Evolutionary conservation across 2,888 invertebrate genomes (phyloP), one percentile per base, ranked within the genome.

Genomic region (Epicampocera succincta): DNA sequence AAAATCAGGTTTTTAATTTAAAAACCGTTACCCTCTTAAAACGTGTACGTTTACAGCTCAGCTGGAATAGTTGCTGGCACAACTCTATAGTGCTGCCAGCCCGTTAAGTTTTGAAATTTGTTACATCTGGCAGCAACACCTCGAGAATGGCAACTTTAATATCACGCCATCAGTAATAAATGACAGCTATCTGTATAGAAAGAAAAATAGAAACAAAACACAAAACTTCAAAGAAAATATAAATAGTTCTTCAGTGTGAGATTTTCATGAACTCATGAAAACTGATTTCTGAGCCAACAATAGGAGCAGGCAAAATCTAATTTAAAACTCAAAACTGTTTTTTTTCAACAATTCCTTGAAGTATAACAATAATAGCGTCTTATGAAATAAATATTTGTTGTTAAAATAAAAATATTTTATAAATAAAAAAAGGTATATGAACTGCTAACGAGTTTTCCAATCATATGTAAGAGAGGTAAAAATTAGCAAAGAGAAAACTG

Each of bases 141-240:
- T 29, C 3, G 0, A n/a, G 0, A 8, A 9, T 54, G 80, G 80
- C 50, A 80, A 9, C 74, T 17, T 46, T 44, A 19, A 81, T 72
- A 85, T 85, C 85, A 85, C 84, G 84, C 85, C 85, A 85, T 83
- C 29, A 33, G 48, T 19, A 40, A 17, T 48, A 68, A 71, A 73
- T 85, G 85, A 83, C 84, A 84, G 69, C 17, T 72, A 33, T 40
- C n/a, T 77, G 68, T 68, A 58, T 56, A 79, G 76, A 80, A 80
- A 74, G 52, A 46, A 25, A n/a, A 69, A 54, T 46, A 13, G 46
- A 56, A 63, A 56, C 38, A 52, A 46, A 56, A 17, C 38, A 3
- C n/a, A 74, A 56, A 56, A 40, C 19, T n/a, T 2, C 13, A 25
- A 61, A 38, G 46, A 19, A 44, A 50, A 68, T 33, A 65, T 65